Evolutionary conservation across 2,113 vertebrate species (phyloP).

Genomic region (Podarcis raffonei): DNA sequence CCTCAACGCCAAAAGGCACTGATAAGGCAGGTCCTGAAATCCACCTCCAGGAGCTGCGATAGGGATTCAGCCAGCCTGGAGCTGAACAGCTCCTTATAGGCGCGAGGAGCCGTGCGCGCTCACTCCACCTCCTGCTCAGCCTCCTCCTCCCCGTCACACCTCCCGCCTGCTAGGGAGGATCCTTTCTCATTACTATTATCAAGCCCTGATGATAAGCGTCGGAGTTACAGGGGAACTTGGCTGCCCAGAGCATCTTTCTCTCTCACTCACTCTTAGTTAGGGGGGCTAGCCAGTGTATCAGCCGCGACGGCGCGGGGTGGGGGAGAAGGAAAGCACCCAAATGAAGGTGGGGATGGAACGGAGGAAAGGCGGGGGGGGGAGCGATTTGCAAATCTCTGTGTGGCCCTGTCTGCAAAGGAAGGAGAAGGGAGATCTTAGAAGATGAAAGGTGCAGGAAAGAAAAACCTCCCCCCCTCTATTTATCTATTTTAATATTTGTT

Average conservation of each 20-base stretch:
- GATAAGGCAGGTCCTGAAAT: background rate
- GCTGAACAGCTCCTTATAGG: constrained; percentile 80
- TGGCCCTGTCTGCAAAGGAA: background rate
- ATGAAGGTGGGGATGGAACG: background rate
- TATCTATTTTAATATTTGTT: background rate
- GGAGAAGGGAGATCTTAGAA: background rate
- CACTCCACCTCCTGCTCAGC: constrained; percentile 71
- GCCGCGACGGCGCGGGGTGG: background rate
- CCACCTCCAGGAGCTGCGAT: constrained; percentile 44
- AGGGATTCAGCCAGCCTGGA: constrained; percentile 52
- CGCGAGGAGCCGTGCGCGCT: constrained; percentile 46
- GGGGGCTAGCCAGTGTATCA: background rate
- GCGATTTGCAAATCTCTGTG: background rate
- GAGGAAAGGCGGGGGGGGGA: background rate
- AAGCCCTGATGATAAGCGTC: constrained; percentile 58
- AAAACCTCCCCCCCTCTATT: background rate
- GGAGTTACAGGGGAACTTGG: constrained; percentile 40
- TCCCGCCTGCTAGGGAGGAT: constrained; percentile 71
- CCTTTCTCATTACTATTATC: constrained; percentile 55
- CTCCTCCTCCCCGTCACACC: constrained; percentile 66
- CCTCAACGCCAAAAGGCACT: background rate
- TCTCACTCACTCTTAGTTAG: fast-evolving
- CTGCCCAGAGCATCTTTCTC: background rate
- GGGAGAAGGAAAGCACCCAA: no score
- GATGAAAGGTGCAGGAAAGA: background rate